Conservation (phyloP, 2,113 vertebrate species). For the Neotragus pygmaeus region DNA sequence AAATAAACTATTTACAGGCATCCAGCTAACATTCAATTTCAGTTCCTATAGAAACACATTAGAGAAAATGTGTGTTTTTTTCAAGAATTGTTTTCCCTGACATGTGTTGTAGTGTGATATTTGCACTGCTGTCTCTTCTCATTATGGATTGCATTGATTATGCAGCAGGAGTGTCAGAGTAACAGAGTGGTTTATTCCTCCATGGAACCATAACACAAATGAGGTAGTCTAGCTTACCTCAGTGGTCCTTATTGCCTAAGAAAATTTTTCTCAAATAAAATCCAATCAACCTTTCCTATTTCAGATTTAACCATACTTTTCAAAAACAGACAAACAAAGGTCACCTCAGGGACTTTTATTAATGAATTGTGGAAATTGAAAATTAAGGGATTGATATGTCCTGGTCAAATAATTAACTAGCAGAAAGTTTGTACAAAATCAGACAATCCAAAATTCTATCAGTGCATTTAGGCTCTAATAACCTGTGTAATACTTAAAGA, state of each 20-base stretch:
- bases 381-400: background rate
- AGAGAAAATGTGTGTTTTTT: conserved; percentile 31
- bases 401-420: background rate
- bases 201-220: background rate
- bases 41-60: conserved; percentile 34
- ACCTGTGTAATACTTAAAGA: background rate
- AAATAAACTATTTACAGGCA: conserved; percentile 17
- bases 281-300: background rate
- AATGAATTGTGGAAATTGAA: background rate
- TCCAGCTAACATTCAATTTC: conserved; percentile 47
- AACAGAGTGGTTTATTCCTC: background rate
- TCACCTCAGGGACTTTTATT: background rate
- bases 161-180: background rate
- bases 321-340: background rate
- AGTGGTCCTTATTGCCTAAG: background rate
- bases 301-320: background rate
- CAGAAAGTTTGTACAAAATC: conserved; percentile 30
- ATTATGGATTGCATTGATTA: conserved; percentile 26
- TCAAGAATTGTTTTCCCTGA: conserved; percentile 34
- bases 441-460: background rate
- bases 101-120: background rate
- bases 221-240: background rate
- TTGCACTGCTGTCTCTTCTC: conserved; percentile 1
- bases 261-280: conserved; percentile 24
- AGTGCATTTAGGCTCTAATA: background rate